Base-by-base conservation (phyloP, 2,797 vertebrate genomes). In the Apogon talboti region DNA sequence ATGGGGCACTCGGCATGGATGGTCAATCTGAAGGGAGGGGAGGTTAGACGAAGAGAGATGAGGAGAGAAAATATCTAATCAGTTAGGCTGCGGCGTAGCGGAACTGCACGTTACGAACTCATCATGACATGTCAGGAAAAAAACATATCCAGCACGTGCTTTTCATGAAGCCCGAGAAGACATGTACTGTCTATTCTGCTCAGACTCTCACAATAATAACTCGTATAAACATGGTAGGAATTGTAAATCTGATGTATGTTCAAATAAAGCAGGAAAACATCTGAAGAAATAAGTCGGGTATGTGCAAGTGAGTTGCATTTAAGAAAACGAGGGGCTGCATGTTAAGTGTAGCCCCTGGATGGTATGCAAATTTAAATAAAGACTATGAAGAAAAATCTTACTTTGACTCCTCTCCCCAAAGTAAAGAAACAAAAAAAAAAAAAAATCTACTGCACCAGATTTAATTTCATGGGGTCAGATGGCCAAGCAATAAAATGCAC, bases 1-100 rank as follows among this genome's bases (percentile, higher is more conserved):
- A 99, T 99, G 55, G 98, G 97, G 60, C 98, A 99, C 90, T 99
- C 98, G 0, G 98, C 98, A 11, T 99, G 96, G 77, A 99, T 99
- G 10, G 97, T 99, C 82, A 99, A 89, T 90, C 98, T 99, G 86
- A 72, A 58, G 82, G 40, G 46, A 37, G 49, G 42, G 33, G 49
- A 38, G 33, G 24, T 28, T 52, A 66, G 16, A 74, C 50, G 65
- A 55, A 71, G 33, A 78, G 57, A 28, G 18, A 59, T 18, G 12
- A 30, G 49, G 37, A 71, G 15, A 68, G 33, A 58, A 48, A 76
- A 54, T 3, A 61, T 15, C 45, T 55, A 30, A 72, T 12, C 0
- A n/a, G 53, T 62, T 66, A 71, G 68, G 14, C 76, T 47, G 58
- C 54, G 16, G 52, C 44, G 6, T 18, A 35, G 45, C 42, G 40